These are phyloP conservation scores for Pollenia angustigena DNA, from an alignment of 2,888 invertebrate genomes.

Conservation along the genomic window DNA sequence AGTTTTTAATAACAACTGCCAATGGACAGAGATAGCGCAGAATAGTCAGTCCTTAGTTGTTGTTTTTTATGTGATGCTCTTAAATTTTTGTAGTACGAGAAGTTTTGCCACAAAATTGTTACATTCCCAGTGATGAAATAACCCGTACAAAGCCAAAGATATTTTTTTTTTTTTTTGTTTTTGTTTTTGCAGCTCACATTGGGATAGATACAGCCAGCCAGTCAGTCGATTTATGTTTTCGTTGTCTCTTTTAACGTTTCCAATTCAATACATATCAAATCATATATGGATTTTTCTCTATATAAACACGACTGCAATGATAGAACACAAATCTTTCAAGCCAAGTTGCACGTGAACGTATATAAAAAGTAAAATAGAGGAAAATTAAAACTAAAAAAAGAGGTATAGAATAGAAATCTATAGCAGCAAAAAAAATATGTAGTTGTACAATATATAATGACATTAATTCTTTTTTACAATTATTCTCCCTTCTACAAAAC, in stretches of 20 bases:
- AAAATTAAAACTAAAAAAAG: constrained; percentile 39
- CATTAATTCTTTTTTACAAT: constrained; percentile 60
- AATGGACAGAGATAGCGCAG: constrained; percentile 2
- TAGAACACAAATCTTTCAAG: not conserved
- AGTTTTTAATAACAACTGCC: constrained; percentile 11
- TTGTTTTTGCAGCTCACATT: constrained; percentile 7
- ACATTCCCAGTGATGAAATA: constrained; percentile 40
- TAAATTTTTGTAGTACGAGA: not conserved
- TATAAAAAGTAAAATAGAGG: constrained; percentile 27
- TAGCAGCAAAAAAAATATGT: constrained; percentile 13
- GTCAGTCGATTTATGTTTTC: constrained; percentile 26
- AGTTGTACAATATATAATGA: constrained; percentile 50
- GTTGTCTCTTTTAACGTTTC: constrained; percentile 14
- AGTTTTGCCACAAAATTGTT: constrained; percentile 35
- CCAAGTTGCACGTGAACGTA: not conserved
- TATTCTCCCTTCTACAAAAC: constrained; percentile 38
- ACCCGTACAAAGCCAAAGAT: not conserved
- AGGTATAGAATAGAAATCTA: constrained; percentile 28
- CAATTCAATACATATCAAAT: constrained; percentile 55
- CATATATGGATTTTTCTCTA: constrained; percentile 39
- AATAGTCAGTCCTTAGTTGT: no score
- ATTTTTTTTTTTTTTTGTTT: constrained; percentile 1
- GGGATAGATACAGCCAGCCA: constrained; percentile 40
- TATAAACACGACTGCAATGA: not conserved
- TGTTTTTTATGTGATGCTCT: not conserved